A percentile compares a stretch with the other conserved stretches of the same genome.
Conservation (phyloP, 2,888 invertebrate genomes). For the Ariolimax columbianus region DNA sequence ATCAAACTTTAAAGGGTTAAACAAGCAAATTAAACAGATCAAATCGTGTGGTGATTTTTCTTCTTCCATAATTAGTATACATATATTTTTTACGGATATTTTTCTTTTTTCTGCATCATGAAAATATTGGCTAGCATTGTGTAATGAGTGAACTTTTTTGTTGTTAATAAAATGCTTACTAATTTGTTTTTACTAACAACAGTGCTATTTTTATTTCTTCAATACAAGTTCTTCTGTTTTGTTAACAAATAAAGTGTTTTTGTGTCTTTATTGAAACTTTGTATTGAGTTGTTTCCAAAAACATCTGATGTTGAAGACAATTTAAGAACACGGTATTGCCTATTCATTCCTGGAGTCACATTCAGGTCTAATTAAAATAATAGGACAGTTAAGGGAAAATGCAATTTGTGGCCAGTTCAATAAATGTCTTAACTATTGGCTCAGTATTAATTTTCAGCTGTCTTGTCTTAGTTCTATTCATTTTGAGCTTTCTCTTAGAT, state of each 20-base stretch:
- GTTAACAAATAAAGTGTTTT: not conserved
- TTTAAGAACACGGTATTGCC: too few species aligned
- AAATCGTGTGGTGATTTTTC: too few species aligned
- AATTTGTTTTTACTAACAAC: not conserved
- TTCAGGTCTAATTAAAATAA: too few species aligned
- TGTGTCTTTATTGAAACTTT: not conserved
- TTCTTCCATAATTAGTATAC: not conserved
- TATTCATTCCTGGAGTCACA: too few species aligned
- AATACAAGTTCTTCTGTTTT: not conserved
- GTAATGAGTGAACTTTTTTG: not conserved
- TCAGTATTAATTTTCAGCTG: too few species aligned
- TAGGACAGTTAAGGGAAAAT: too few species aligned
- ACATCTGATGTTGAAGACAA: too few species aligned
- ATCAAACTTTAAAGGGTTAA: not conserved
- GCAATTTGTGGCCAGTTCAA: too few species aligned
- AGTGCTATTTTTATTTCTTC: not conserved
- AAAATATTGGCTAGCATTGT: not conserved
- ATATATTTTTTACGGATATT: not conserved
- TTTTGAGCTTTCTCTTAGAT: too few species aligned
- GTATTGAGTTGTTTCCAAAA: not conserved
- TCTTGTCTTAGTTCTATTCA: too few species aligned
- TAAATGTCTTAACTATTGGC: too few species aligned
- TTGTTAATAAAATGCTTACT: not conserved
- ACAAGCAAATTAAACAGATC: too few species aligned
- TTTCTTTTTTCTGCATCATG: not conserved